These are phyloP conservation scores for Conistra vaccinii DNA, from an alignment of 2,888 invertebrate species.

Conservation along the genomic window DNA sequence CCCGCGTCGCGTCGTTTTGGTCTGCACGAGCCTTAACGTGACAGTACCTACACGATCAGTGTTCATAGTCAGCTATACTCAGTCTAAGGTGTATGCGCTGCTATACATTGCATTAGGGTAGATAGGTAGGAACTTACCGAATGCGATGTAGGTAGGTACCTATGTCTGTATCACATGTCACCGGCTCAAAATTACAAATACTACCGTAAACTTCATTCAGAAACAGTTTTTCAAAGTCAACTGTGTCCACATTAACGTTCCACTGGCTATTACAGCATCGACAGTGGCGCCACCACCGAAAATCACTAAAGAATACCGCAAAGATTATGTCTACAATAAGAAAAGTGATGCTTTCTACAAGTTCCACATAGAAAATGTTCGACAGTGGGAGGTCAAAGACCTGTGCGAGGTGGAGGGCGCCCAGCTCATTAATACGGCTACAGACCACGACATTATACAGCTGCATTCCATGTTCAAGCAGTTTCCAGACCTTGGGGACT, in stretches of 20 bases:
- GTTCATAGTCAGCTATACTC: no score
- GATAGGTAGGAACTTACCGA: no score
- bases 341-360: conserved; percentile 81
- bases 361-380: conserved; percentile 73
- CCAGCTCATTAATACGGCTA: conserved; percentile 68
- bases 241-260: background rate
- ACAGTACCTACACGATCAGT: no score
- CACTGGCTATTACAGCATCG: conserved; percentile 44
- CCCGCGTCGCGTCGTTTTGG: no score
- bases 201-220: background rate
- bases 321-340: conserved; percentile 78
- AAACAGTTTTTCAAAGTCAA: background rate
- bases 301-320: conserved; percentile 71
- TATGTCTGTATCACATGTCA: no score
- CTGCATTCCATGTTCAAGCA: conserved; percentile 78
- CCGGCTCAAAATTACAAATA: no score
- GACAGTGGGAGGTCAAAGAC: conserved; percentile 6
- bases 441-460: conserved; percentile 72
- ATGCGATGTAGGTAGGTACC: no score
- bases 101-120: no score
- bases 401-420: conserved; percentile 76
- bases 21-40: no score
- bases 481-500: conserved; percentile 77
- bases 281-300: conserved; percentile 49
- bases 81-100: no score